Base-by-base conservation (phyloP, 2,888 invertebrate species). In the Flexamia atlantica region DNA sequence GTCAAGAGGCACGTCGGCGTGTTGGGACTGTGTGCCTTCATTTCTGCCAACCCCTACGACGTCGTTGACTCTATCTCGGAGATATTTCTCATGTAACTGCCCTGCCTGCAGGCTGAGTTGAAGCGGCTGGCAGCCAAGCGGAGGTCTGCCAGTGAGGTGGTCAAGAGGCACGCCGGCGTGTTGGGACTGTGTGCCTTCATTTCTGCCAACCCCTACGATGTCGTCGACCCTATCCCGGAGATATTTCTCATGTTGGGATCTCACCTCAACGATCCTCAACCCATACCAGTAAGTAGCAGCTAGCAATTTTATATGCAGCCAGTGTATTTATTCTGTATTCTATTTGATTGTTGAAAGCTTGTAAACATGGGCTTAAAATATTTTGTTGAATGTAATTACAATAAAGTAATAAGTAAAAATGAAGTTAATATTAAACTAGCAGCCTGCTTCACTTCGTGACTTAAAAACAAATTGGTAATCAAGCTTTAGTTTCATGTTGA, bases 131-230 rank as follows among this genome's bases (percentile, higher is more conserved):
- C 83, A 28, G 57, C 20, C 20, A 90, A 87, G 76, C 64, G 53
- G 32, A 85, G 85, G 20, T 82, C 83, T 9, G 83, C 81, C 20
- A 83, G 84, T 40, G 87, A 84, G 87, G 89, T 7, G 88, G 93
- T 46, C 91, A 93, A n/a, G 91, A 90, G 94, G 12, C 98, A 98
- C 90, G 95, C 95, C 82, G 98, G 97, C 20, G 95, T 98, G 57
- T 92, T 98, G 23, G 98, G 98, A 0, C 91, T 98, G 83, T 97
- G 97, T 89, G 95, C 97, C 7, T 97, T 96, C 90, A 93, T 98
- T 64, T 94, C 94, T 87, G 96, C 98, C 17, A 94, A 95, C 90
- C 98, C 98, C 0, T 98, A 98, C 90, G 95, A 96, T 88, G 94
- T 97, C 89, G 95, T 98, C 85, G 91, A 94, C 89, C 93, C 94